Evolutionary conservation across 2,888 invertebrate genomes (phyloP).

Genomic region (Metopia argyrocephala): DNA sequence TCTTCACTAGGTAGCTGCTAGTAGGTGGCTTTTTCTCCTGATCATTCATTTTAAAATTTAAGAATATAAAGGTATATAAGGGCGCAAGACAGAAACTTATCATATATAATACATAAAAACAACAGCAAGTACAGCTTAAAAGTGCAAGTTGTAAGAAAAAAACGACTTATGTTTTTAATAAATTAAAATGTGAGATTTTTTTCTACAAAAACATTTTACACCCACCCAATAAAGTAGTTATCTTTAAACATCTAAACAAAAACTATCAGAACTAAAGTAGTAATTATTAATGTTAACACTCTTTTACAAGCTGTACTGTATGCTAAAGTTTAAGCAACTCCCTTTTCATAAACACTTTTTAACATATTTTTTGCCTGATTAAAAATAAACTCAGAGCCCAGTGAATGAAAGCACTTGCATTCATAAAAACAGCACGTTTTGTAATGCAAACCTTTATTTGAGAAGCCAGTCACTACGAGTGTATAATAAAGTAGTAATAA

Average conservation of each 20-base stretch:
- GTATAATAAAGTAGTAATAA: conserved; percentile 52
- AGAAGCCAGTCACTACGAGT: conserved; percentile 15
- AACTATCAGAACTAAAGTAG: conserved; percentile 11
- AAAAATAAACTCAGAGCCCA: conserved; percentile 37
- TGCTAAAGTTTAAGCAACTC: conserved; percentile 27
- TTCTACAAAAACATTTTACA: not conserved
- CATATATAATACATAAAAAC: too few relatives aligned
- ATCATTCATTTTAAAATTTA: too few relatives aligned
- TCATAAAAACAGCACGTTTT: conserved; percentile 55
- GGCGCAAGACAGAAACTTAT: too few relatives aligned
- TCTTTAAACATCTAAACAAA: not conserved
- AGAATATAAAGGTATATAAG: too few relatives aligned
- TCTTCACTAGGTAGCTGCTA: too few relatives aligned
- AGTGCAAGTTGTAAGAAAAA: too few relatives aligned
- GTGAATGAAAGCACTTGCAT: conserved; percentile 23
- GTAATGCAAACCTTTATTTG: conserved; percentile 61
- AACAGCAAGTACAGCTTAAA: too few relatives aligned
- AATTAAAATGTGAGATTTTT: too few relatives aligned
- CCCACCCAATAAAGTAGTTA: not conserved
- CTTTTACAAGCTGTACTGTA: conserved; percentile 22
- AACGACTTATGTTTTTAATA: too few relatives aligned
- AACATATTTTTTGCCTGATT: conserved; percentile 31
- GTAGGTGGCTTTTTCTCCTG: too few relatives aligned
- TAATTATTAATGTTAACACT: conserved; percentile 57
- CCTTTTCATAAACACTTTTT: conserved; percentile 42